Base-by-base conservation (phyloP, 1,140 invertebrate species). In the Apis dorsata region DNA sequence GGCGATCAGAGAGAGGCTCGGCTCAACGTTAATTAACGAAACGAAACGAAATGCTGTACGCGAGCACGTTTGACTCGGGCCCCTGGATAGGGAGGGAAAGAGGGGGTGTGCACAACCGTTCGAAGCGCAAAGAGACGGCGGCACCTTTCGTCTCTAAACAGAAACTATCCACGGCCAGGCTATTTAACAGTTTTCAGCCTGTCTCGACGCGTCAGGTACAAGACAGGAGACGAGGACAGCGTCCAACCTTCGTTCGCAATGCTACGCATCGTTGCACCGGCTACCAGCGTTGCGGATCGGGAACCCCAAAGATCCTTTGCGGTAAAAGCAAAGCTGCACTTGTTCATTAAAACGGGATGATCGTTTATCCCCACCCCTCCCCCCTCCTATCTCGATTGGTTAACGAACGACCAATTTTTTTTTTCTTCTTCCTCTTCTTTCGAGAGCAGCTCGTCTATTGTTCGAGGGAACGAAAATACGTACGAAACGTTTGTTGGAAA, bases 1-100 rank as follows among this genome's bases (percentile, higher is more conserved):
- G 65, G 81, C 81, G 85, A 86, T 81, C 85, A 62, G 57, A 72
- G 53, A 62, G 53, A 62, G 83, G 79, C 69, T 21, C 79, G 87
- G 84, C 91, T 92, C 80, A 89, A 91, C 89, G 90, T 91, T 91
- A 93, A 93, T 93, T 92, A 92, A 92, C 90, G 88, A 91, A 89
- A 91, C 85, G 84, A 81, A 85, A 86, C 79, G 75, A 81, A 85
- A 86, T 75, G 75, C 76, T 49, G 82, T 49, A 28, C 21, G 53
- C 34, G 34, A 44, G 34, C 78, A 81, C 80, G 77, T 71, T 72
- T 1, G 68, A 75, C 70, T 69, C 34, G 24, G 75, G 28, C 15
- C 51, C 60, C n/a, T 9, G 24, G 59, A 17, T 1, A 57, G 34
- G 0, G 53, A 88, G 51, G 63, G 49, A 13, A 70, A 78, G 15